phyloP scores from a whole-genome alignment of 1,140 invertebrate genomes.

The Andrena cerasifolii region DNA sequence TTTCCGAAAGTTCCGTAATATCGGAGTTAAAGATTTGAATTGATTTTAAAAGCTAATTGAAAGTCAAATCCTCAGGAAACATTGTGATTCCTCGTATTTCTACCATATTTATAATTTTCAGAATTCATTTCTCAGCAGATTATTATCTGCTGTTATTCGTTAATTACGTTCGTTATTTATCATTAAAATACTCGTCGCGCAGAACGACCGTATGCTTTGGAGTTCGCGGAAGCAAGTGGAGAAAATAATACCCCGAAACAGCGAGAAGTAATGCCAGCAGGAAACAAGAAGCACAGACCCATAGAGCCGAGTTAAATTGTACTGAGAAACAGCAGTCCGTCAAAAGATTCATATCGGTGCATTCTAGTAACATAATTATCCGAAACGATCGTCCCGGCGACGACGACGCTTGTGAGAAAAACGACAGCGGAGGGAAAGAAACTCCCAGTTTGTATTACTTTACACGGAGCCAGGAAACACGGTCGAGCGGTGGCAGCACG shows the following conservation, averaged over 20 bases:
- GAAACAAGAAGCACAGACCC: not conserved
- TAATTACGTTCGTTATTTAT: too few relatives aligned
- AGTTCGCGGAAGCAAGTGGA: not conserved
- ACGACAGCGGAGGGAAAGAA: slow-evolving; percentile 2
- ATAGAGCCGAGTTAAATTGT: not conserved
- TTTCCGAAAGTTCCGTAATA: too few relatives aligned
- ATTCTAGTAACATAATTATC: slow-evolving; percentile 11
- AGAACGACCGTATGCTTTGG: too few relatives aligned
- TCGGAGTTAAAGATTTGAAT: too few relatives aligned
- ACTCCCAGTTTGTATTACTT: slow-evolving; percentile 16
- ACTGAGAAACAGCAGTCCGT: not conserved
- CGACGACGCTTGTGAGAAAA: not conserved
- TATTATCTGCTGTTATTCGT: too few relatives aligned
- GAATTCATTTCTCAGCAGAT: too few relatives aligned
- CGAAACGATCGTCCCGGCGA: not conserved
- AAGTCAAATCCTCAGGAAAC: too few relatives aligned
- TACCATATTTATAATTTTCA: too few relatives aligned
- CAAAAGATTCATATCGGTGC: not conserved
- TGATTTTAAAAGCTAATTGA: too few relatives aligned
- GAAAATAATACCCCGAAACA: not conserved
- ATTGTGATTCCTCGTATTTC: too few relatives aligned
- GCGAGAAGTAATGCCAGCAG: not conserved
- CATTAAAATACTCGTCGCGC: too few relatives aligned
- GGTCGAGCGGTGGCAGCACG: not conserved
- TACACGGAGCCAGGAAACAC: slow-evolving; percentile 8